phyloP scores from a whole-genome alignment of 1,140 invertebrate species.

The Drosophila sechellia region DNA sequence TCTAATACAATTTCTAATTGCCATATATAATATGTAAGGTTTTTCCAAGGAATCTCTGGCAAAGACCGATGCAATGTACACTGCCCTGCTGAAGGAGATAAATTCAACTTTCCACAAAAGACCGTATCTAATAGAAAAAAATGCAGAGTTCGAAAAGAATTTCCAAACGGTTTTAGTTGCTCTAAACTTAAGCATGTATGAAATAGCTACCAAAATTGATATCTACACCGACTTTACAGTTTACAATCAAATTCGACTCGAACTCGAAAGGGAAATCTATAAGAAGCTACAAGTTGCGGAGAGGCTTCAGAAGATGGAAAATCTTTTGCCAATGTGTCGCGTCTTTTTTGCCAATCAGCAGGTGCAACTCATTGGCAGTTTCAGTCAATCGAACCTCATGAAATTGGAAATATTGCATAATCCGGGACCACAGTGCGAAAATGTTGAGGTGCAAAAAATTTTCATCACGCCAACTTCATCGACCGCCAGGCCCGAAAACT shows the following conservation, averaged over 20 bases:
- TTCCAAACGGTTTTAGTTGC: not conserved
- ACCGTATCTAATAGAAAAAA: not conserved
- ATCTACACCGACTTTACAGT: constrained; percentile 1
- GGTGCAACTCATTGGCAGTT: not conserved
- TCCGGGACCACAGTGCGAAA: constrained; percentile 1
- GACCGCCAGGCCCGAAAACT: not conserved
- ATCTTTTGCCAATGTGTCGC: not conserved
- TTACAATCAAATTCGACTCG: constrained; percentile 3
- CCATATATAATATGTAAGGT: too few species aligned
- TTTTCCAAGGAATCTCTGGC: not conserved
- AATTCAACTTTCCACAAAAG: constrained; percentile 1
- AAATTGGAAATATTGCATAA: constrained; percentile 5
- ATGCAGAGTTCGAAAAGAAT: not conserved
- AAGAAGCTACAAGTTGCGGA: not conserved
- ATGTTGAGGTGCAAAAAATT: not conserved
- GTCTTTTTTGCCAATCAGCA: not conserved
- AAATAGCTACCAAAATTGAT: not conserved
- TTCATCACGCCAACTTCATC: not conserved
- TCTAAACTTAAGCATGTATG: not conserved
- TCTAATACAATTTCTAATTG: not conserved
- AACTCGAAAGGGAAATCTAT: not conserved
- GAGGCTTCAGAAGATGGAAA: not conserved
- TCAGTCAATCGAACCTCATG: not conserved
- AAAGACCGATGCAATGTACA: not conserved
- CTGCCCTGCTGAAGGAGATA: not conserved